A percentile compares a stretch with the other conserved stretches of the same genome.
These are phyloP conservation scores for Scaptomyza montana DNA, from an alignment of 1,140 invertebrate genomes.

Conservation along the genomic window DNA sequence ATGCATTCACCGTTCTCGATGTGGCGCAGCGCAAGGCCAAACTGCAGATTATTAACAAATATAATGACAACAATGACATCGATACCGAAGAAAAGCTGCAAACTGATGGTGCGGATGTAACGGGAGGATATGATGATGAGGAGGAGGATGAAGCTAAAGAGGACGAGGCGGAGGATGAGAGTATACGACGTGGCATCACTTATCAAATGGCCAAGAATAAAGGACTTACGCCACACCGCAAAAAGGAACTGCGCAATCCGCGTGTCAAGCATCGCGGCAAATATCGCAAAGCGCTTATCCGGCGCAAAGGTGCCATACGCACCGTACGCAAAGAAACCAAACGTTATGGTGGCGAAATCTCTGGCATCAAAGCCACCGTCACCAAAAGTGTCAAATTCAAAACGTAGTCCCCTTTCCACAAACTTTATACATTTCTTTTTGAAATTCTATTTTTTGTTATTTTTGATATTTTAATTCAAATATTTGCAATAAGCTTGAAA, in stretches of 20 bases:
- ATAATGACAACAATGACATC: conserved; percentile 37
- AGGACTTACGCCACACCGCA: conserved; percentile 94
- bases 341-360: conserved; percentile 94
- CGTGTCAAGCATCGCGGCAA: conserved; percentile 96
- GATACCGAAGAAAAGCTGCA: not conserved
- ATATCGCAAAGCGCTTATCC: conserved; percentile 94
- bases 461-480: not conserved
- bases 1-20: conserved; percentile 83
- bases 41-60: conserved; percentile 76
- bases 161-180: conserved; percentile 64
- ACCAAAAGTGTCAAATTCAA: conserved; percentile 94
- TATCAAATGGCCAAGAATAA: conserved; percentile 98
- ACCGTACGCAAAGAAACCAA: conserved; percentile 90
- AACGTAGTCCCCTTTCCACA: conserved; percentile 71
- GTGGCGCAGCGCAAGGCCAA: conserved; percentile 72
- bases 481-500: too few relatives aligned
- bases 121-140: conserved; percentile 48
- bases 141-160: conserved; percentile 73
- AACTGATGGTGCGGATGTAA: conserved; percentile 63
- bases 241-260: conserved; percentile 96
- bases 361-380: conserved; percentile 94
- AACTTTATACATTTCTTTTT: conserved; percentile 6
- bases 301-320: conserved; percentile 94
- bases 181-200: conserved; percentile 91
- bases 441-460: conserved; percentile 1